phyloP scores from a whole-genome alignment of 2,888 invertebrate species.

The Eupelmus urozonus region DNA sequence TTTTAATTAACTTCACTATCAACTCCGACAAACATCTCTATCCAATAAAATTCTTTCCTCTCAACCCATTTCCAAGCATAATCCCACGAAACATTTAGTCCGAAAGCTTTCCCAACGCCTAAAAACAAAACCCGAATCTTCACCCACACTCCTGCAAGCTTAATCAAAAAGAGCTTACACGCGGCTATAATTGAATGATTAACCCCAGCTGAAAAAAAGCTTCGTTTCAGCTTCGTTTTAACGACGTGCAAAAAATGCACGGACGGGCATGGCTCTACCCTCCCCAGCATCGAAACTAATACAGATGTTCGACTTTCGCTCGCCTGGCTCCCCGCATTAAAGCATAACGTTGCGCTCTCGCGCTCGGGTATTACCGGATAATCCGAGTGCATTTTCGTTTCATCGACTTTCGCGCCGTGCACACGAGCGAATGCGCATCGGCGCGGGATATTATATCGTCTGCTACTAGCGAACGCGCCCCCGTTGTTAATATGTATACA shows the following conservation, averaged over 20 bases:
- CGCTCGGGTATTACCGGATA: slow-evolving; percentile 42
- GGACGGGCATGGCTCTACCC: neutral
- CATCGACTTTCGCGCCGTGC: slow-evolving; percentile 45
- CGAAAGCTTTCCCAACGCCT: too few species aligned
- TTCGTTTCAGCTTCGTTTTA: too few species aligned
- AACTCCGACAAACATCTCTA: too few species aligned
- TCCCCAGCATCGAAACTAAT: neutral
- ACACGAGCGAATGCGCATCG: slow-evolving; percentile 17
- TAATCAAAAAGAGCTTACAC: slow-evolving; percentile 10
- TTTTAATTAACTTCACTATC: too few species aligned
- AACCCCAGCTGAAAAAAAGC: too few species aligned
- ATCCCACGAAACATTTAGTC: too few species aligned
- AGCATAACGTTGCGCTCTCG: too few species aligned
- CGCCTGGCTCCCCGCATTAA: slow-evolving; percentile 27
- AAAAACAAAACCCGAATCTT: too few species aligned
- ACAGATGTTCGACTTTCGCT: slow-evolving; percentile 45
- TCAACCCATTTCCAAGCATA: too few species aligned
- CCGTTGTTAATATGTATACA: neutral
- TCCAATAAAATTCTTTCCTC: too few species aligned
- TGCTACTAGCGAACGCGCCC: slow-evolving; percentile 35
- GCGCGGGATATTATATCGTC: slow-evolving; percentile 47
- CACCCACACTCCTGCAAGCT: too few species aligned
- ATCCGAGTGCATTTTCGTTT: slow-evolving; percentile 55
- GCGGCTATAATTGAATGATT: too few species aligned
- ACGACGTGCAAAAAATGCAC: neutral